A percentile compares a stretch with the other conserved stretches of the same genome.
Evolutionary conservation across 2,888 invertebrate species (phyloP).

Genomic region (Calameuta pallipes): DNA sequence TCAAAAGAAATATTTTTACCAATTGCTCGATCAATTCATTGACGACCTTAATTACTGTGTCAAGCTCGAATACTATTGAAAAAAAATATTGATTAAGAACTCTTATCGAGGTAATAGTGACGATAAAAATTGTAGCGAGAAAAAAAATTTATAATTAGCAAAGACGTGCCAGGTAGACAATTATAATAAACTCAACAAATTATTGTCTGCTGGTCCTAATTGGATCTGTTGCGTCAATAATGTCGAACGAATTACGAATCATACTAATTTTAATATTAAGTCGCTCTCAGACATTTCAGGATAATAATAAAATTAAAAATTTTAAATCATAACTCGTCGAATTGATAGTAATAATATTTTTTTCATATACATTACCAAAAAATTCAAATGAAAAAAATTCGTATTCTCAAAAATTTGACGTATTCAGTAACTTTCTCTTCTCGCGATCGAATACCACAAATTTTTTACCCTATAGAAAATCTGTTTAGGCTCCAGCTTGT

Average conservation of each 20-base stretch:
- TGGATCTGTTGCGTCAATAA: not conserved
- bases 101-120: not conserved
- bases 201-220: not conserved
- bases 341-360: not conserved
- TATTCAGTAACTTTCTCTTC: not conserved
- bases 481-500: not conserved
- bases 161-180: not conserved
- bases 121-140: not conserved
- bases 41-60: not conserved
- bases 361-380: not conserved
- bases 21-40: not conserved
- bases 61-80: not conserved
- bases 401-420: not conserved
- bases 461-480: not conserved
- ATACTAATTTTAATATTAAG: not conserved
- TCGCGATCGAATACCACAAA: not conserved
- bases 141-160: not conserved
- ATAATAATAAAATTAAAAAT: not conserved
- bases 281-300: not conserved
- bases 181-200: not conserved
- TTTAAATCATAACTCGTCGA: not conserved
- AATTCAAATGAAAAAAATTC: not conserved
- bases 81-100: not conserved
- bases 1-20: not conserved
- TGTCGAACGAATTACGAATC: not conserved